These are phyloP conservation scores for Chloropsis hardwickii DNA, from an alignment of 2,113 vertebrate species.

Conservation along the genomic window DNA sequence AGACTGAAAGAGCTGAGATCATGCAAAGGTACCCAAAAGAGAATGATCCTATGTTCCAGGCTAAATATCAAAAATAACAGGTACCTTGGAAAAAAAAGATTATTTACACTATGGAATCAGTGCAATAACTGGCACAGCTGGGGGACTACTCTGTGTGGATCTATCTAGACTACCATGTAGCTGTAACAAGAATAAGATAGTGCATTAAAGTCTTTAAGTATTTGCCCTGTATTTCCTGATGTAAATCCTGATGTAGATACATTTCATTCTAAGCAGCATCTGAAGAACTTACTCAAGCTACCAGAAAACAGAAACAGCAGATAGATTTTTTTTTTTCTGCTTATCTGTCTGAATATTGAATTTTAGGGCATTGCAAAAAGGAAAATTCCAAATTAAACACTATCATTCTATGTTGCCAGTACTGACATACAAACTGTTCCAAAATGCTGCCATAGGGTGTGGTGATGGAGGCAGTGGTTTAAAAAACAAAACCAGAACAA, in stretches of 20 bases:
- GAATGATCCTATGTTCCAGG: background rate
- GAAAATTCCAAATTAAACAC: background rate
- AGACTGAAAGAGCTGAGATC: background rate
- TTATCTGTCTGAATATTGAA: background rate
- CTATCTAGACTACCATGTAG: background rate
- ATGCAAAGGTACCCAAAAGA: background rate
- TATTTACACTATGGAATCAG: background rate
- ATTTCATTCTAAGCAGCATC: background rate
- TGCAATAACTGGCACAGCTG: background rate
- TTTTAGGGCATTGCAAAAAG: background rate
- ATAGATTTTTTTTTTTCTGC: background rate
- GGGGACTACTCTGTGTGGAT: background rate
- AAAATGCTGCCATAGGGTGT: background rate
- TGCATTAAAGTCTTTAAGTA: background rate
- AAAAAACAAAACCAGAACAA: background rate
- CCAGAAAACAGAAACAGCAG: background rate
- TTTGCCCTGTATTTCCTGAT: background rate
- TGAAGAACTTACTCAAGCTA: background rate
- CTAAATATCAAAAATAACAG: background rate
- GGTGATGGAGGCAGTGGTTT: accelerated
- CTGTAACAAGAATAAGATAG: background rate
- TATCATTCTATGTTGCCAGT: background rate
- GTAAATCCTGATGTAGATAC: background rate
- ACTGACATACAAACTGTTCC: background rate
- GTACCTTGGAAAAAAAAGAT: background rate